Evolutionary conservation across 35 echinoderm and acorn worm species (phyloP).

Genomic region (Acanthaster planci): DNA sequence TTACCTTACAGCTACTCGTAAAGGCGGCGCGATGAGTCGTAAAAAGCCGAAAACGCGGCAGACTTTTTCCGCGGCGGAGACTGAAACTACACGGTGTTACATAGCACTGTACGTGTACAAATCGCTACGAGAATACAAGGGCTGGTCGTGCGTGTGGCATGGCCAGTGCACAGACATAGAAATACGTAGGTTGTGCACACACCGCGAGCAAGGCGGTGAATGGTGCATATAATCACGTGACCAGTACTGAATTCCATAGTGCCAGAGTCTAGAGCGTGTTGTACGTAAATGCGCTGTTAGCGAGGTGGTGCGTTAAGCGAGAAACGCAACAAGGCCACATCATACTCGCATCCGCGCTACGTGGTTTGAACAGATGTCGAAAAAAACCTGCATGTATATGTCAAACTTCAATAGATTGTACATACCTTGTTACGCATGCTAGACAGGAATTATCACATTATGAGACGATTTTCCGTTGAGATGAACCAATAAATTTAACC

Average conservation of each 20-base stretch:
- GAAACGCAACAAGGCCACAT: no score
- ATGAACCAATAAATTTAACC: no score
- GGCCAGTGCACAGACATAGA: neutral
- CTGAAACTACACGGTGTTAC: slow-evolving; percentile 9
- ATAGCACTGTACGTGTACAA: neutral
- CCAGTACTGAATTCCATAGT: neutral
- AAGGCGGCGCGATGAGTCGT: neutral
- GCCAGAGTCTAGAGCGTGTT: neutral
- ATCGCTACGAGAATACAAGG: slow-evolving; percentile 3
- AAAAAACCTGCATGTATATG: no score
- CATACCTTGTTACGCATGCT: no score
- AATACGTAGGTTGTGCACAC: slow-evolving; percentile 11
- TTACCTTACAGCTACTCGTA: neutral
- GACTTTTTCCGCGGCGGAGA: neutral
- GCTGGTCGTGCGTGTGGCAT: neutral
- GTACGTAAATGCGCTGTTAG: neutral
- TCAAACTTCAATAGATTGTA: no score
- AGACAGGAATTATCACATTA: no score
- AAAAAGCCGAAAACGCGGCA: slow-evolving; percentile 6
- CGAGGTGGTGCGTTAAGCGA: no score
- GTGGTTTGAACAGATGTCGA: no score
- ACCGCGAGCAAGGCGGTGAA: neutral
- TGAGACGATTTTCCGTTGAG: no score
- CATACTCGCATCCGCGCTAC: no score
- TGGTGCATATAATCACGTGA: slow-evolving; percentile 16